Evolutionary conservation across 2,888 invertebrate genomes (phyloP).

Genomic region (Andrena haemorrhoa): DNA sequence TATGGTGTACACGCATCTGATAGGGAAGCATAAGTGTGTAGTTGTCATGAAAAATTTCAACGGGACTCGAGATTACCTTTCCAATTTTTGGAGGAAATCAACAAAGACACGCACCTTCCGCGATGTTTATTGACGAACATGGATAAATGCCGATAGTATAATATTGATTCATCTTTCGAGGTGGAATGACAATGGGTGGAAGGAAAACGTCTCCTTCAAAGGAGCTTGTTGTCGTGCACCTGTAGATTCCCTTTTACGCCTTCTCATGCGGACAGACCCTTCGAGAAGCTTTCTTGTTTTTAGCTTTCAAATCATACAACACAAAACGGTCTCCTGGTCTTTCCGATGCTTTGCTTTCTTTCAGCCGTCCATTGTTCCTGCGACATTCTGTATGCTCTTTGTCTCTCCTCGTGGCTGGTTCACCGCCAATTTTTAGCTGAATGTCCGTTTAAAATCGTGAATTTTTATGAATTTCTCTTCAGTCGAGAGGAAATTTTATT

Average conservation of each 20-base stretch:
- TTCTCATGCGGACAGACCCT: conserved; percentile 14
- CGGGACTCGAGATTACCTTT: conserved; percentile 50
- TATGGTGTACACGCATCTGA: conserved; percentile 34
- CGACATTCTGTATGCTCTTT: conserved; percentile 8
- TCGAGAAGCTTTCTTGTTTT: conserved; percentile 37
- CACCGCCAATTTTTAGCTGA: conserved; percentile 14
- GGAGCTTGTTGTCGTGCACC: conserved; percentile 46
- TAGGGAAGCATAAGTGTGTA: conserved; percentile 9
- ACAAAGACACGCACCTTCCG: conserved; percentile 25
- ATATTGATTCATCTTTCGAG: conserved; percentile 30
- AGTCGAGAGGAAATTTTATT: neutral
- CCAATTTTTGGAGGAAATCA: conserved; percentile 46
- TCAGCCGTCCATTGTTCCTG: conserved; percentile 19
- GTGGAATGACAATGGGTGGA: conserved; percentile 26
- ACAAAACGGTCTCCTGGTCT: neutral
- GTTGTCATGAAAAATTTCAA: conserved; percentile 39
- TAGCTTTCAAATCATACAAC: conserved; percentile 44
- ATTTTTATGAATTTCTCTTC: neutral
- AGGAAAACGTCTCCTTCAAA: conserved; percentile 43
- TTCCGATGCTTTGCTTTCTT: conserved; percentile 26
- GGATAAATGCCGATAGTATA: conserved; percentile 39
- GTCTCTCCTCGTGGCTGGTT: neutral
- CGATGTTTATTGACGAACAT: conserved; percentile 32
- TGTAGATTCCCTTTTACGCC: conserved; percentile 49
- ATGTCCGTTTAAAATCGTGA: neutral